phyloP scores from a whole-genome alignment of 2,113 vertebrate species.

The Nerophis lumbriciformis region DNA sequence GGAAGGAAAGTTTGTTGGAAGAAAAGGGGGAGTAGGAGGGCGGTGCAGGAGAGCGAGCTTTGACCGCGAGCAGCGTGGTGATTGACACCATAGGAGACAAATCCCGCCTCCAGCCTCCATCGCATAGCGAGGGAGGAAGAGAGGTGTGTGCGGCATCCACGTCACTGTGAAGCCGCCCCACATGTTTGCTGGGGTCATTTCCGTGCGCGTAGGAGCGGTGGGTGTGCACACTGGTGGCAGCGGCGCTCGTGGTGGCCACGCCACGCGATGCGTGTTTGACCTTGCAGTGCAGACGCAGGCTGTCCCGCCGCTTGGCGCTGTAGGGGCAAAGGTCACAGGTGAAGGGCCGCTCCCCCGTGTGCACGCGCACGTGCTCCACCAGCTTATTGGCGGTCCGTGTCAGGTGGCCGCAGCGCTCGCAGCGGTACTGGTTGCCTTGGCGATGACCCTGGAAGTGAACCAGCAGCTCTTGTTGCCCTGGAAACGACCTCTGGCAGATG shows the following conservation, averaged over 20 bases:
- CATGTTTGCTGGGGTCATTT: conserved; percentile 56
- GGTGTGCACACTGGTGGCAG: conserved; percentile 58
- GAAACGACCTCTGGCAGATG: conserved; percentile 96
- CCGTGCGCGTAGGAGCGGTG: conserved; percentile 50
- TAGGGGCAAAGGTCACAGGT: conserved; percentile 98
- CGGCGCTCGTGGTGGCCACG: conserved; percentile 65
- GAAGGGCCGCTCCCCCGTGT: conserved; percentile 97
- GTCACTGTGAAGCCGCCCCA: conserved; percentile 65
- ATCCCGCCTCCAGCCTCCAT: conserved; percentile 88
- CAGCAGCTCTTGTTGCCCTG: conserved; percentile 95
- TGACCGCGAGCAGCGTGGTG: conserved; percentile 74
- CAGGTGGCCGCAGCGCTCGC: conserved; percentile 97
- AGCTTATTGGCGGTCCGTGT: conserved; percentile 99
- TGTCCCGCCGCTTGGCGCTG: conserved; percentile 99
- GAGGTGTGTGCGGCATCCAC: conserved; percentile 14
- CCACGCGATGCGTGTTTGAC: conserved; percentile 88
- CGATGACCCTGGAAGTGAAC: conserved; percentile 94
- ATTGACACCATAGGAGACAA: conserved; percentile 93
- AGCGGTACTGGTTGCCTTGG: conserved; percentile 98
- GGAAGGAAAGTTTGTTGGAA: conserved; percentile 89
- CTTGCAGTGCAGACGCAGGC: conserved; percentile 98
- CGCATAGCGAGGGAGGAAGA: conserved; percentile 63
- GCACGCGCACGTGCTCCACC: conserved; percentile 96
- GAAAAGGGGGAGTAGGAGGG: conserved; percentile 58
- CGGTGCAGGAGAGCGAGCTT: conserved; percentile 65